These are phyloP conservation scores for Siderastrea radians DNA, from an alignment of 92 coral and sea anemone genomes.

Conservation along the genomic window DNA sequence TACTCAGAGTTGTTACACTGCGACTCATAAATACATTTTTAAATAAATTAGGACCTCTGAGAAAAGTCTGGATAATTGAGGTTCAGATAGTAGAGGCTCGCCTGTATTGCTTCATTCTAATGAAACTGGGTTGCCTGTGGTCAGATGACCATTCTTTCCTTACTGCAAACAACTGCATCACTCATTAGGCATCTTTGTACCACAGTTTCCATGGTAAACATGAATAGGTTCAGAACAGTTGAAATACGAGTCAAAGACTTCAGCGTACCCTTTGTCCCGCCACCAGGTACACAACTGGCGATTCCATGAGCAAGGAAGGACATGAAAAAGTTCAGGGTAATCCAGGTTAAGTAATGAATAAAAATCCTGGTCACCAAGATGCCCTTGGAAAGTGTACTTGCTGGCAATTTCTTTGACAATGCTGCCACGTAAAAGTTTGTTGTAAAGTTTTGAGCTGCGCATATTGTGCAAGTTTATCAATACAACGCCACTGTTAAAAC, in stretches of 20 bases:
- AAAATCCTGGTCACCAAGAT: slow-evolving; percentile 96
- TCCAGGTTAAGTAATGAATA: slow-evolving; percentile 81
- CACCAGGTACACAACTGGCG: slow-evolving; percentile 91
- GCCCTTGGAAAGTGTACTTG: slow-evolving; percentile 80
- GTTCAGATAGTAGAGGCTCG: no score
- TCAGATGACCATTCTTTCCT: neutral
- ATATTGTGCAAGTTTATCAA: slow-evolving; percentile 76
- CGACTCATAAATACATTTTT: no score
- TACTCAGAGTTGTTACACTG: no score
- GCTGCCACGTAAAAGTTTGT: slow-evolving; percentile 48
- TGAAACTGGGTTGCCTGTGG: neutral
- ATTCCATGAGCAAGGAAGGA: slow-evolving; percentile 94
- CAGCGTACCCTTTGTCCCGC: slow-evolving; percentile 81
- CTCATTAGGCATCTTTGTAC: slow-evolving; percentile 73
- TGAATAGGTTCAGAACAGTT: slow-evolving; percentile 82
- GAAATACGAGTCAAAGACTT: slow-evolving; percentile 78
- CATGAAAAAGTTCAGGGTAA: slow-evolving; percentile 76
- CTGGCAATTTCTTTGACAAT: slow-evolving; percentile 59
- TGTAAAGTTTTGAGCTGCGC: slow-evolving; percentile 74
- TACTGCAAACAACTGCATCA: neutral
- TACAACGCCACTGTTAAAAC: slow-evolving; percentile 93
- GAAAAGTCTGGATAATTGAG: no score
- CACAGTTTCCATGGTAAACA: slow-evolving; percentile 98
- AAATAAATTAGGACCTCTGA: no score
- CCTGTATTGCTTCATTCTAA: neutral